These are phyloP conservation scores for Melolontha melolontha DNA, from an alignment of 2,888 invertebrate genomes.

Conservation along the genomic window DNA sequence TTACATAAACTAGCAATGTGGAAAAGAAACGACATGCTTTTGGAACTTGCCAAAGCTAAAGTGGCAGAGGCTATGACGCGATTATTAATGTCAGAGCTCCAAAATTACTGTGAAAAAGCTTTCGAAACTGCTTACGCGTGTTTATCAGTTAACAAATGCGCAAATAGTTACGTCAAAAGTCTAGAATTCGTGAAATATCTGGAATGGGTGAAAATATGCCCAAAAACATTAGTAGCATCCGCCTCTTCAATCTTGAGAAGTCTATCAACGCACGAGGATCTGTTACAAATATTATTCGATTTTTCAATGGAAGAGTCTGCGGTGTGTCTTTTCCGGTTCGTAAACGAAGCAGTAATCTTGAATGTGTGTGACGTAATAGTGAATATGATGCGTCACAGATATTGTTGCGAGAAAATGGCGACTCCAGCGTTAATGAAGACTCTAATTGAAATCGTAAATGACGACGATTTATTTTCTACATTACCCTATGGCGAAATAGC, in stretches of 20 bases:
- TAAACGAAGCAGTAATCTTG: slow-evolving; percentile 17
- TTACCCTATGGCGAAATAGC: slow-evolving; percentile 55
- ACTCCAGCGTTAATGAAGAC: slow-evolving; percentile 53
- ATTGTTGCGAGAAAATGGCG: slow-evolving; percentile 58
- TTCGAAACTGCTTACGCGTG: slow-evolving; percentile 55
- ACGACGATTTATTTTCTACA: slow-evolving; percentile 40
- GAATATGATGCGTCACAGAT: slow-evolving; percentile 57
- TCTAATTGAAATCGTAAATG: slow-evolving; percentile 51
- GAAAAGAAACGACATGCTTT: slow-evolving; percentile 4
- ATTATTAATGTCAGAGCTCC: slow-evolving; percentile 32
- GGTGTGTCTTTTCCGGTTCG: slow-evolving; percentile 18
- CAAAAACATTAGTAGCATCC: slow-evolving; percentile 10
- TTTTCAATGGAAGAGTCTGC: slow-evolving; percentile 37
- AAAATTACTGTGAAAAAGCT: slow-evolving; percentile 46
- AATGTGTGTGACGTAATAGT: slow-evolving; percentile 53
- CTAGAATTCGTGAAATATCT: slow-evolving; percentile 56
- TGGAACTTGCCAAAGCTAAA: neutral
- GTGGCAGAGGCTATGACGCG: slow-evolving; percentile 12
- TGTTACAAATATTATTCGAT: slow-evolving; percentile 39
- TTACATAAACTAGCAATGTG: slow-evolving; percentile 30
- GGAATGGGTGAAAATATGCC: slow-evolving; percentile 56
- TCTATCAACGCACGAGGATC: slow-evolving; percentile 3
- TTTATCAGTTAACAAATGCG: slow-evolving; percentile 53
- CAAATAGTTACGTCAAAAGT: slow-evolving; percentile 54
- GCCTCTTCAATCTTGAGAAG: slow-evolving; percentile 12